phyloP scores from a whole-genome alignment of 2,113 vertebrate genomes.

The Amphilophus citrinellus region DNA sequence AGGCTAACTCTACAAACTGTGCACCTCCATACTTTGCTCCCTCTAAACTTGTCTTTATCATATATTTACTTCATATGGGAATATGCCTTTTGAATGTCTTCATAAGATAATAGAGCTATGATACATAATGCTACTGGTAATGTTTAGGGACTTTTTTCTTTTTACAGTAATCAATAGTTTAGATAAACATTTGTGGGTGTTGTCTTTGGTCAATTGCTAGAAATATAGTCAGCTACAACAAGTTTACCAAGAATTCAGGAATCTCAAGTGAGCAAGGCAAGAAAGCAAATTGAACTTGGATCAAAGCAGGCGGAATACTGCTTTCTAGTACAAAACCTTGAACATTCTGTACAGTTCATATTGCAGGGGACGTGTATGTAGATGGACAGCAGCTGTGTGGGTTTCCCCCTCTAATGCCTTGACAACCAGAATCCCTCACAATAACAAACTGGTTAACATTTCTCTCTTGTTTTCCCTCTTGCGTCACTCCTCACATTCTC shows the following conservation, averaged over 20 bases:
- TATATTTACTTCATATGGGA: conserved; percentile 9
- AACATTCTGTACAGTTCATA: conserved; percentile 8
- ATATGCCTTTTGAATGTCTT: not conserved
- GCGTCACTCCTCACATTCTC: conserved; percentile 32
- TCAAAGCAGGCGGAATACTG: not conserved
- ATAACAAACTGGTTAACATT: conserved; percentile 70
- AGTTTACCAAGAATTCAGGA: not conserved
- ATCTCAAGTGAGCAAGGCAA: not conserved
- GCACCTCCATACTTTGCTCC: conserved; percentile 14
- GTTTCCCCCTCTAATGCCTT: conserved; percentile 80
- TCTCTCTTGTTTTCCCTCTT: conserved; percentile 60
- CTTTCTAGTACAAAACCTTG: not conserved
- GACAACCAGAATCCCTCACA: conserved; percentile 68
- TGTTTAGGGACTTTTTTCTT: not conserved
- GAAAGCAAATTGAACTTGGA: not conserved
- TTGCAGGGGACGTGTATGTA: conserved; percentile 38
- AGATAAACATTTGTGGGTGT: not conserved
- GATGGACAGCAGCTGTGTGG: conserved; percentile 81
- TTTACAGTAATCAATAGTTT: not conserved
- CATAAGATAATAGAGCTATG: not conserved
- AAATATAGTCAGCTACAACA: not conserved
- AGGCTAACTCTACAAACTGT: conserved; percentile 38
- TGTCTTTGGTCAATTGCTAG: not conserved
- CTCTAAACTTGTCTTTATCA: conserved; percentile 16
- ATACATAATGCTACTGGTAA: not conserved